A percentile compares a stretch with the other conserved stretches of the same genome.
Conservation (phyloP, 1,140 invertebrate genomes). For the Eriocheir sinensis region DNA sequence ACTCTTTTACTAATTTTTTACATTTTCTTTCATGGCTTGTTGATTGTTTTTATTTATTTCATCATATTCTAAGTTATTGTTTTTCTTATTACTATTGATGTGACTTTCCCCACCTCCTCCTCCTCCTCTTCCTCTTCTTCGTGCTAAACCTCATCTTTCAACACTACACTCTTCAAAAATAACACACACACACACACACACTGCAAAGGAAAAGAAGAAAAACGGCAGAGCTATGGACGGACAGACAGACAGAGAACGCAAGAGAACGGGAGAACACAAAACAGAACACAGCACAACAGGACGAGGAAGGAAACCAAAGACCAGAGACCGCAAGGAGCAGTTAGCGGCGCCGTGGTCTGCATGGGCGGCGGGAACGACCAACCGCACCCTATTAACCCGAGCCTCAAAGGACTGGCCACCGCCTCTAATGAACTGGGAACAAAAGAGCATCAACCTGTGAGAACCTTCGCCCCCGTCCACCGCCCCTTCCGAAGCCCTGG, state of each 20-base stretch:
- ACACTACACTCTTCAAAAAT: not conserved
- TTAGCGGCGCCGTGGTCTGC: not conserved
- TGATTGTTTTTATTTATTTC: no score
- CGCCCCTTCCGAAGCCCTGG: not conserved
- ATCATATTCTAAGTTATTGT: no score
- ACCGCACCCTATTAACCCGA: slow-evolving; percentile 20
- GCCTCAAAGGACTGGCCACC: not conserved
- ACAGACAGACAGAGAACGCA: not conserved
- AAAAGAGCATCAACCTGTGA: slow-evolving; percentile 15
- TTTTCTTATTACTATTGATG: no score
- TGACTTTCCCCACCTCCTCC: no score
- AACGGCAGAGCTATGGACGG: not conserved
- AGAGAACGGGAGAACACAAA: not conserved
- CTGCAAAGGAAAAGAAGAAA: no score
- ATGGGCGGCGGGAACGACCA: no score
- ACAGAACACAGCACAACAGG: not conserved
- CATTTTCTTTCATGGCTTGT: no score
- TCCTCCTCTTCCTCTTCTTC: not conserved
- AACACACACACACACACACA: slow-evolving; percentile 11
- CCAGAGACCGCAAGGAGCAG: not conserved
- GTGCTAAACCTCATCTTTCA: not conserved
- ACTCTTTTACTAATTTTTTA: no score
- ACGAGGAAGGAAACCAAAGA: not conserved
- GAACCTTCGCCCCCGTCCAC: not conserved
- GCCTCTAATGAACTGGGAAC: slow-evolving; percentile 14